phyloP scores from a whole-genome alignment of 1,140 invertebrate species.

The Papilio helenus region DNA sequence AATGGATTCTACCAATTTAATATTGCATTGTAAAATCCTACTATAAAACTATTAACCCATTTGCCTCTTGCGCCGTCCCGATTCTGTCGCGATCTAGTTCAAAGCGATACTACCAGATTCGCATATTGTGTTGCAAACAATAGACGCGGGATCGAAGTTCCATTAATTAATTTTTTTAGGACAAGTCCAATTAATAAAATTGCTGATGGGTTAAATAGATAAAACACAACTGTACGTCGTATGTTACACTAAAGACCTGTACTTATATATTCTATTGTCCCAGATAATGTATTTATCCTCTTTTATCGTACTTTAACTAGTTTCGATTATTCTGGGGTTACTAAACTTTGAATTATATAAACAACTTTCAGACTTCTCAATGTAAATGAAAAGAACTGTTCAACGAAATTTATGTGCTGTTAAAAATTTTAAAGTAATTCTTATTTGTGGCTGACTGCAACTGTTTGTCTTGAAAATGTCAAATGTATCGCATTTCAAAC shows the following conservation, averaged over 20 bases:
- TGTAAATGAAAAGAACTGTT: background rate
- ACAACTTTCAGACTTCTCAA: background rate
- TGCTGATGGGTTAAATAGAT: constrained; percentile 43
- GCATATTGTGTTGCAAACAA: constrained; percentile 45
- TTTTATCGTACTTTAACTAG: background rate
- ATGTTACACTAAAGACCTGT: background rate
- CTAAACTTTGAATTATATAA: constrained; percentile 1
- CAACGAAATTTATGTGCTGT: too few species aligned
- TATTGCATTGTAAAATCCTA: background rate
- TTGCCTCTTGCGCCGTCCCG: background rate
- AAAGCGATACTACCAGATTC: constrained; percentile 35
- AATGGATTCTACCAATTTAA: background rate
- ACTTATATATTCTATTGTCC: too few species aligned
- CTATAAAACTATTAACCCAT: constrained; percentile 5
- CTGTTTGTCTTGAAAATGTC: background rate
- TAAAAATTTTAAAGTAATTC: too few species aligned
- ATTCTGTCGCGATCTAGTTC: constrained; percentile 29
- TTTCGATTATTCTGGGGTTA: background rate
- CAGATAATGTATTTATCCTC: background rate
- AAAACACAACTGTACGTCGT: background rate
- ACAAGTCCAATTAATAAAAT: constrained; percentile 58
- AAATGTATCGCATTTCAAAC: background rate
- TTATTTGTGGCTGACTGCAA: background rate
- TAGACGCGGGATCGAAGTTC: constrained; percentile 60
- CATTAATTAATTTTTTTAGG: constrained; percentile 56